These are phyloP conservation scores for Archegozetes longisetosus DNA, from an alignment of 1,140 invertebrate genomes.

Conservation along the genomic window DNA sequence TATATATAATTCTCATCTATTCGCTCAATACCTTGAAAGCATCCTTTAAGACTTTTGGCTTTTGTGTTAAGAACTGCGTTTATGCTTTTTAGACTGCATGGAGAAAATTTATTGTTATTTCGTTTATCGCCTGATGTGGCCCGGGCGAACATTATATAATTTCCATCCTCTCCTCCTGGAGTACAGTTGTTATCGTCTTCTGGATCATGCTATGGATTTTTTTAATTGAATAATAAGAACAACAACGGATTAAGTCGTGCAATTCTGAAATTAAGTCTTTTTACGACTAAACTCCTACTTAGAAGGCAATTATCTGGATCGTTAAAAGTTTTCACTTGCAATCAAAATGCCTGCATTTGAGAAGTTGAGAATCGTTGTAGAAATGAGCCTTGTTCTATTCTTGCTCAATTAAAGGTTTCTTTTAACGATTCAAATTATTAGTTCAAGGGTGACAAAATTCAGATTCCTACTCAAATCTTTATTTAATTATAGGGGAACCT, in stretches of 20 bases:
- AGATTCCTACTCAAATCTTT: too few species aligned
- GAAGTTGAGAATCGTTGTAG: not conserved
- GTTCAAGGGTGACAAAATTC: too few species aligned
- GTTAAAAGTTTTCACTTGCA: too few species aligned
- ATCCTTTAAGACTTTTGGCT: conserved; percentile 69
- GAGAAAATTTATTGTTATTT: conserved; percentile 90
- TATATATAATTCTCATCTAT: not conserved
- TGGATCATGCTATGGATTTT: conserved; percentile 58
- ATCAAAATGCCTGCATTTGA: too few species aligned
- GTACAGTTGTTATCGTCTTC: conserved; percentile 53
- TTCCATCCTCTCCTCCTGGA: conserved; percentile 64
- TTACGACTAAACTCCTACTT: too few species aligned
- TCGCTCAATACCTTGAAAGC: conserved; percentile 58
- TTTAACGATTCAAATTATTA: too few species aligned
- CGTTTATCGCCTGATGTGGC: conserved; percentile 89
- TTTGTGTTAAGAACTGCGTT: conserved; percentile 85
- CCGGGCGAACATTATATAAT: conserved; percentile 36
- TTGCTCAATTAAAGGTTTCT: not conserved
- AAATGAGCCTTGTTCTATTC: conserved; percentile 14
- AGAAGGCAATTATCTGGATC: too few species aligned
- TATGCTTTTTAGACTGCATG: conserved; percentile 77
- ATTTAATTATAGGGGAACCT: too few species aligned
- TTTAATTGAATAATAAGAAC: too few species aligned
- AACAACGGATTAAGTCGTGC: too few species aligned
- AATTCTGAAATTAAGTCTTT: too few species aligned